Evolutionary conservation across 2,888 invertebrate genomes (phyloP), one percentile per base, ranked within the genome.

Genomic region (Nephrocerus scutellatus): DNA sequence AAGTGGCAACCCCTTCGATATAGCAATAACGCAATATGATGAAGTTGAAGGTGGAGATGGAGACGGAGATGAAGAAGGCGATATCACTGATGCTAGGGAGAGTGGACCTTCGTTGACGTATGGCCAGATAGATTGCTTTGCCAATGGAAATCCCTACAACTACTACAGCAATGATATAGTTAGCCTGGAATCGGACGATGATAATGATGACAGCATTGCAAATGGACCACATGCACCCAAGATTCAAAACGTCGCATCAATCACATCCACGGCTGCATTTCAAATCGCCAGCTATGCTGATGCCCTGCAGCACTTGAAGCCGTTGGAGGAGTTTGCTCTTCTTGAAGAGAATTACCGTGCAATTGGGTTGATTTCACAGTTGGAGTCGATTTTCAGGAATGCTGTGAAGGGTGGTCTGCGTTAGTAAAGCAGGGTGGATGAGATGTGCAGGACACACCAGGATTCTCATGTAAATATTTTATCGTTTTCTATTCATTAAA

Each of bases 321-420:
- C 66, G 0, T 39, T 65, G 10, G 66, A 66, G 29, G 65, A 65
- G 5, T 65, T 63, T 26, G 63, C 57, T 0, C 46, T 64, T 37
- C 41, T 63, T 14, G 56, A 56, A 37, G 63, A 63, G 30, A 62
- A 65, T 38, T 63, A 58, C 47, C 57, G 66, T 13, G 64, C 57
- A 21, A 66, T 66, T 25, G 66, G 63, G 3, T 44, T 65, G 20
- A 53, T 65, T 15, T 52, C 59, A 4, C 66, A 66, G 35, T 47
- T 65, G 14, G 61, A 62, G 21, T 54, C 58, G 29, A 53, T 63
- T 20, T 60, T 64, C n/a, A 56, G 57, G 25, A 50, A 48, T 26
- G 37, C 47, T 6, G 31, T 36, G 6, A 43, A 25, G n/a, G n/a
- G n/a, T n/a, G n/a, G n/a, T n/a, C n/a, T n/a, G n/a, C n/a, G n/a